A percentile compares a stretch with the other conserved stretches of the same genome.
Evolutionary conservation across 2,113 vertebrate species (phyloP).

Genomic region (Zeus faber): DNA sequence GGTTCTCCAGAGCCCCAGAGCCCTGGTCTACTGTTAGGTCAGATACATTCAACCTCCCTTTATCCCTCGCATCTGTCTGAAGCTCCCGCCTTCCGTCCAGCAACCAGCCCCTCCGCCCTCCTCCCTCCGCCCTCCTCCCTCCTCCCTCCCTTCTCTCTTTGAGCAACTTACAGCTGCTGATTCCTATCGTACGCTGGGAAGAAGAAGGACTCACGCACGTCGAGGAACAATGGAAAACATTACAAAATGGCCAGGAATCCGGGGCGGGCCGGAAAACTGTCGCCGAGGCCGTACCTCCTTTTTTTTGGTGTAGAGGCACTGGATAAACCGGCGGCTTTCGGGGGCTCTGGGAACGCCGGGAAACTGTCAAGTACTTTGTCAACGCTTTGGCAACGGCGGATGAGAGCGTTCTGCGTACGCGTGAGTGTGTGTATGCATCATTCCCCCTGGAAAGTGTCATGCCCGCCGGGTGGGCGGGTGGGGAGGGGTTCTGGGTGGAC

Average conservation of each 20-base stretch:
- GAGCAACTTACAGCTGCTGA: not conserved
- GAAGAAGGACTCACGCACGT: conserved; percentile 6
- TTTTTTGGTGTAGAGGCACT: conserved; percentile 5
- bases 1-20: conserved; percentile 16
- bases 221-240: conserved; percentile 12
- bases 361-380: conserved; percentile 42
- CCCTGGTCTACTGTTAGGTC: conserved; percentile 13
- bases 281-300: no score
- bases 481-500: conserved; percentile 60
- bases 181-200: not conserved
- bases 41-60: conserved; percentile 3
- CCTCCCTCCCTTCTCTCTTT: not conserved
- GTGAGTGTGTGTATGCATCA: conserved; percentile 64
- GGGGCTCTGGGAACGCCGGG: conserved; percentile 8
- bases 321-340: not conserved
- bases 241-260: conserved; percentile 7
- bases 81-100: not conserved
- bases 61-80: not conserved
- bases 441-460: conserved; percentile 71
- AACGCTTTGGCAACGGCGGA: conserved; percentile 47
- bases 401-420: conserved; percentile 53
- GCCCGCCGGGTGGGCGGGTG: conserved; percentile 42
- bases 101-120: not conserved
- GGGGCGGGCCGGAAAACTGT: conserved; percentile 23
- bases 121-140: not conserved